These are phyloP conservation scores for Pseudopipra pipra DNA, from an alignment of 2,113 vertebrate species.

Conservation along the genomic window DNA sequence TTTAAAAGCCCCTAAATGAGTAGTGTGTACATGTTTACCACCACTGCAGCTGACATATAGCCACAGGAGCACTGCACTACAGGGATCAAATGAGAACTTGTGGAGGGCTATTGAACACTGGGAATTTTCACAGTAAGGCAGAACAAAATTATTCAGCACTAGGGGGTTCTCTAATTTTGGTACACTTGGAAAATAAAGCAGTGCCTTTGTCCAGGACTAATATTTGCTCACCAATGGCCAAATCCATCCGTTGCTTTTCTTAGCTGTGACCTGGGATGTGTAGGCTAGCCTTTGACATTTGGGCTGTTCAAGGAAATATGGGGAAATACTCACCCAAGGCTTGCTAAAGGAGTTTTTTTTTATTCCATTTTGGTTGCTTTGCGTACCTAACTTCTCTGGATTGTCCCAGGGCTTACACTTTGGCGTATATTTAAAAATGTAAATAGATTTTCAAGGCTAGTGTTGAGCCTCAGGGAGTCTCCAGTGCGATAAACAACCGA, in stretches of 20 bases:
- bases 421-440: slow-evolving; percentile 12
- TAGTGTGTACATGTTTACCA: slow-evolving; percentile 60
- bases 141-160: slow-evolving; percentile 62
- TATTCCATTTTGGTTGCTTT: background rate
- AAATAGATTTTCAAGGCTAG: slow-evolving; percentile 35
- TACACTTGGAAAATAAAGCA: slow-evolving; percentile 29
- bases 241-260: background rate
- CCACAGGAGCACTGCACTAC: slow-evolving; percentile 32
- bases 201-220: slow-evolving; percentile 25
- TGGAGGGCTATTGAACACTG: slow-evolving; percentile 57
- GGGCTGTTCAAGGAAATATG: background rate
- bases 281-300: background rate
- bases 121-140: slow-evolving; percentile 66
- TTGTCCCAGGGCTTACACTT: background rate
- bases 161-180: slow-evolving; percentile 61
- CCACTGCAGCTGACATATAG: slow-evolving; percentile 48
- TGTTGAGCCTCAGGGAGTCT: background rate
- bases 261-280: background rate
- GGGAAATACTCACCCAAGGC: background rate
- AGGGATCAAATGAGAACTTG: slow-evolving; percentile 63
- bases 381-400: background rate
- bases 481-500: background rate
- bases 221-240: background rate
- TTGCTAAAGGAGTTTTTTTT: background rate
- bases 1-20: slow-evolving; percentile 66